Conservation (phyloP, 2,888 invertebrate genomes). For the Drepanosiphum platanoidis region DNA sequence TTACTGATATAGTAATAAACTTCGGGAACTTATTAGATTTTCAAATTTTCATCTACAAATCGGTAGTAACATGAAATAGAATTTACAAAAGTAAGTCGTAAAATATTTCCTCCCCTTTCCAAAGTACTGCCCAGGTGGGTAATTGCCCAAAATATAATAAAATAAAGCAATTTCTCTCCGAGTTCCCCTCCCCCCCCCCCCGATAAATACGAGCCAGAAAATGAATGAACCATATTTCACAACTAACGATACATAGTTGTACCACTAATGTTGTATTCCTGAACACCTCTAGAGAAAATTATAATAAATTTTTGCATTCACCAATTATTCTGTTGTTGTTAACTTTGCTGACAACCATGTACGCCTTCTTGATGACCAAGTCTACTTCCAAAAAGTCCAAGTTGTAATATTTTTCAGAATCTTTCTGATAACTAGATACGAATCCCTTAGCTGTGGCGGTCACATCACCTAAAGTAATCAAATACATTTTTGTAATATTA, state of each 20-base stretch:
- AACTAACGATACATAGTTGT: background rate
- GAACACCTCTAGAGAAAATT: background rate
- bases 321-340: conserved; percentile 77
- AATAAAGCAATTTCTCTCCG: too few species aligned
- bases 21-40: too few species aligned
- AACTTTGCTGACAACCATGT: conserved; percentile 75
- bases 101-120: too few species aligned
- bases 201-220: too few species aligned
- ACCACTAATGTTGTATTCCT: background rate
- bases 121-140: too few species aligned
- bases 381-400: conserved; percentile 74
- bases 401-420: conserved; percentile 71
- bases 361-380: conserved; percentile 72
- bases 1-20: too few species aligned
- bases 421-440: conserved; percentile 68
- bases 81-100: too few species aligned
- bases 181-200: too few species aligned
- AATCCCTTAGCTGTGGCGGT: conserved; percentile 73
- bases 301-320: conserved; percentile 18
- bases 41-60: too few species aligned
- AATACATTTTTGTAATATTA: background rate
- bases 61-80: too few species aligned
- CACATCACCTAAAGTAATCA: conserved; percentile 70
- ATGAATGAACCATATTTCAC: background rate
- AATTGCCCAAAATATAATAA: too few species aligned